Base-by-base conservation (phyloP, 2,888 invertebrate genomes). In the Monochamus alternatus region DNA sequence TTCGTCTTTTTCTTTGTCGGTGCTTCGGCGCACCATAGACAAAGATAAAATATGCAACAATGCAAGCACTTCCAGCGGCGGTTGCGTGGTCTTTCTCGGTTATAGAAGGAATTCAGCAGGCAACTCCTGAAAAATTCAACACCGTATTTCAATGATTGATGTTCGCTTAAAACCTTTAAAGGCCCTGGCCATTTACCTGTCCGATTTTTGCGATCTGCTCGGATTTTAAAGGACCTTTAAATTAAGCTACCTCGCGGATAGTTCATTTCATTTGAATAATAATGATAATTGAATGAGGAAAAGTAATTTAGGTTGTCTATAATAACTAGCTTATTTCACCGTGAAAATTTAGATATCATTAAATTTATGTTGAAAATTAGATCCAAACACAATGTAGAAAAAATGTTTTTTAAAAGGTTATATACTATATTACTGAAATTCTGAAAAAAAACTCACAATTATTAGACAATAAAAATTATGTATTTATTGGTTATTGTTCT, bases 1-100 rank as follows among this genome's bases (percentile, higher is more conserved):
- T 74, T 63, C 74, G 55, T 76, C 76, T 76, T 78, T 80, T 75
- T 76, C 71, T 73, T 74, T 73, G 51, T 12, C 69, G 76, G 55
- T 62, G 55, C 71, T 72, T 67, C 60, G 44, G 62, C 77, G 64
- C 62, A 22, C 47, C 58, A 59, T 32, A 67, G 78, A 81, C 62
- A 71, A 72, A 78, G 75, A 77, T 74, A 67, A 80, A 78, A 76
- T 75, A 77, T 75, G 76, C 78, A 81, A 81, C 78, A 78, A 78
- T 77, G 78, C 78, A 70, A 70, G 73, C 73, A 74, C 72, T 76
- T 76, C 64, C 55, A 66, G 43, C 55, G 73, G 70, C 66, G 67
- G 71, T 62, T 73, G 71, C 44, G 66, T 63, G 68, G 59, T 44
- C 59, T 78, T 76, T 60, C 64, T 62, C 14, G 4, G 63, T 59